phyloP scores from a whole-genome alignment of 2,888 invertebrate species.

The Orthosia cruda region DNA sequence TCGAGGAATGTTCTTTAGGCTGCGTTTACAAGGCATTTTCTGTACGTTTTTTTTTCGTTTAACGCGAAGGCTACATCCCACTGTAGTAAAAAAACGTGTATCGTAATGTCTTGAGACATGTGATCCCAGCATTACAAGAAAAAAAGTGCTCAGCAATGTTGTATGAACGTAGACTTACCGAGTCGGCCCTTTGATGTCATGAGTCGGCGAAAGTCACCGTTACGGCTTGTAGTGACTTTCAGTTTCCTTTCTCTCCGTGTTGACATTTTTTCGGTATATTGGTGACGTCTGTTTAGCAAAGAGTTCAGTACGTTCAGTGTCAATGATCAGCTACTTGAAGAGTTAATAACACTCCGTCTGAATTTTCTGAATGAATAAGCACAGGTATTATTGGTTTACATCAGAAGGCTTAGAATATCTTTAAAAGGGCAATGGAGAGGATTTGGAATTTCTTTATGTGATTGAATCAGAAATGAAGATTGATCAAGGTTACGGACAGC shows the following conservation, averaged over 20 bases:
- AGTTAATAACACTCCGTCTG: not conserved
- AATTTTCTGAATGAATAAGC: not conserved
- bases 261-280: slow-evolving; percentile 48
- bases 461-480: too few relatives aligned
- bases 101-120: too few relatives aligned
- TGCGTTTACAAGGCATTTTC: too few relatives aligned
- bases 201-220: slow-evolving; percentile 44
- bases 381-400: not conserved
- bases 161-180: not conserved
- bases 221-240: slow-evolving; percentile 45
- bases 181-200: slow-evolving; percentile 39
- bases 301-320: slow-evolving; percentile 5
- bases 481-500: too few relatives aligned
- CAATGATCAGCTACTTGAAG: not conserved
- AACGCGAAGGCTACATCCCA: too few relatives aligned
- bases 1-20: slow-evolving; percentile 1
- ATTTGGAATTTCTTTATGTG: too few relatives aligned
- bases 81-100: too few relatives aligned
- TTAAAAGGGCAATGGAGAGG: too few relatives aligned
- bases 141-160: too few relatives aligned
- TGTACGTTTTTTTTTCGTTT: too few relatives aligned
- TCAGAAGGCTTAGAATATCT: too few relatives aligned
- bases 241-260: slow-evolving; percentile 42
- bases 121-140: too few relatives aligned
- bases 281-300: slow-evolving; percentile 19